Base-by-base conservation (phyloP, 2,797 vertebrate genomes). In the Intellagama lesueurii region DNA sequence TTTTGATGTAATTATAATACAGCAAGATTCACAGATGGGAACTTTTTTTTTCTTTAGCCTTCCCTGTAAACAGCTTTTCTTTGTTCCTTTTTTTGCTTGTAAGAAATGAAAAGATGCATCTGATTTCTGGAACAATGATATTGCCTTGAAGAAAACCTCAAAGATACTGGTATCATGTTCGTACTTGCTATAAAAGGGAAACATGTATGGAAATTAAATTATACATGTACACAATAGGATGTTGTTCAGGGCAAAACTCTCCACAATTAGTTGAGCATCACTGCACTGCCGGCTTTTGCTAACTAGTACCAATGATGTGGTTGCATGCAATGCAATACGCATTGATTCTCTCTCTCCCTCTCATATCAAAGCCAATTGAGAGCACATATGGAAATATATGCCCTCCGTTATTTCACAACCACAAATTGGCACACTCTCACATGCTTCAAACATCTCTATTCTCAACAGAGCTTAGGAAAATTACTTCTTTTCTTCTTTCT, bases 41-140 rank as follows among this genome's bases (percentile, higher is more conserved):
- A 60, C 11, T 90, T 89, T 89, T 86, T 88, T 76, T 84, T 60
- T 86, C 44, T 92, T 69, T 69, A 86, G n/a, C 88, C 28, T 85
- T 91, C 60, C 91, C 82, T 89, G 72, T 91, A 94, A 96, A 94
- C 87, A 96, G 84, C 92, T 88, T 95, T 77, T 86, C 69, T 83
- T 40, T 84, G 12, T 81, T 56, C 47, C 28, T 95, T 88, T 94
- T 87, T 83, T 82, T 94, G 79, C 80, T 82, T 77, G 22, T 88
- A 88, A 90, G 75, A 89, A 89, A 91, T 81, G 47, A 87, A 49
- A 73, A 92, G 7, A 93, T 60, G 3, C 93, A 93, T 87, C 81
- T 91, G 26, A 30, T 90, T 95, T 91, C 90, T 91, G 83, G 68
- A 95, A 91, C n/a, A 91, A 28, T 2, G 0, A 93, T 78, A 91